phyloP scores from a whole-genome alignment of 2,888 invertebrate genomes.

The Subacronicta megacephala region DNA sequence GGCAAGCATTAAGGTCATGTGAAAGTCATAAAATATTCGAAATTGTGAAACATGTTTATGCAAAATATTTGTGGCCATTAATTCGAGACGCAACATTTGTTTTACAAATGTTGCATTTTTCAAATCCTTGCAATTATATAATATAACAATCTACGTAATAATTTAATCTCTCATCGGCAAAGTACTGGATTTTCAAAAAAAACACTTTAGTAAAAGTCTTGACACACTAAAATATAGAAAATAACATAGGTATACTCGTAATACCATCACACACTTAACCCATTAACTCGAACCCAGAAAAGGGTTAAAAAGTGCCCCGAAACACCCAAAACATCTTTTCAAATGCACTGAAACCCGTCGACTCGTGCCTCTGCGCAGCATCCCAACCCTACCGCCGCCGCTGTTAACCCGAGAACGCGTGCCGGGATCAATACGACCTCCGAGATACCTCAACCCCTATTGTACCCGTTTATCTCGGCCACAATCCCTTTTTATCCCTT shows the following conservation, averaged over 20 bases:
- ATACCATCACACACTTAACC: neutral
- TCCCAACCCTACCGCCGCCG: slow-evolving; percentile 68
- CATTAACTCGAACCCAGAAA: slow-evolving; percentile 18
- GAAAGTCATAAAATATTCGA: slow-evolving; percentile 40
- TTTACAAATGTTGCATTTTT: too few relatives aligned
- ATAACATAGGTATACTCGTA: neutral
- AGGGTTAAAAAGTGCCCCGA: slow-evolving; percentile 29
- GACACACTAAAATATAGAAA: neutral
- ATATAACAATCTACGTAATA: too few relatives aligned
- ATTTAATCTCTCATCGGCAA: too few relatives aligned
- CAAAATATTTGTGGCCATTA: too few relatives aligned
- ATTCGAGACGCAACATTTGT: too few relatives aligned
- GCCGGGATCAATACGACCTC: slow-evolving; percentile 82
- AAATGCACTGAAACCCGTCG: slow-evolving; percentile 58
- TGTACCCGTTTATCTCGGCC: slow-evolving; percentile 77
- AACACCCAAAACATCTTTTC: slow-evolving; percentile 53
- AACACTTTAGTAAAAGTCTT: neutral
- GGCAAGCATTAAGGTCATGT: slow-evolving; percentile 48
- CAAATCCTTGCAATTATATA: too few relatives aligned
- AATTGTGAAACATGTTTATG: neutral
- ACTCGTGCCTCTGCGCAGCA: slow-evolving; percentile 80
- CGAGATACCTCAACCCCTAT: slow-evolving; percentile 69
- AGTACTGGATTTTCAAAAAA: too few relatives aligned
- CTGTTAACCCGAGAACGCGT: slow-evolving; percentile 83
- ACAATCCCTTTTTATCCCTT: slow-evolving; percentile 81